phyloP scores from a whole-genome alignment of 1,140 invertebrate genomes.

The Hyles vespertilio region DNA sequence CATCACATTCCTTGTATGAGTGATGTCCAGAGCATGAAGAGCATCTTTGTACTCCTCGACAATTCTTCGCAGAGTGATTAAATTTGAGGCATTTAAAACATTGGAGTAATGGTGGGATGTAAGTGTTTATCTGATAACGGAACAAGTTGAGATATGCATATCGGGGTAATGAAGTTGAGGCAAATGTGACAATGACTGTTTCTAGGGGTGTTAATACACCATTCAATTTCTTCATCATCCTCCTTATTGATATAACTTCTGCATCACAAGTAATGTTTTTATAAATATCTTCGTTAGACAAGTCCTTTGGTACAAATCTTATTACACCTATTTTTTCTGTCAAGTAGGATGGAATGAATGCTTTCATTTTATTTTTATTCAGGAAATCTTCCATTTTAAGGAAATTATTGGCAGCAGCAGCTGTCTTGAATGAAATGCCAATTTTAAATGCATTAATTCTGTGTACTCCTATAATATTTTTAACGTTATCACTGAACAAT shows the following conservation, averaged over 20 bases:
- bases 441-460: conserved; percentile 7
- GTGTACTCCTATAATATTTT: conserved; percentile 2
- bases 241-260: conserved; percentile 16
- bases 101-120: conserved; percentile 19
- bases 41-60: not conserved
- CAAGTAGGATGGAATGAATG: conserved; percentile 14
- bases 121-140: conserved; percentile 12
- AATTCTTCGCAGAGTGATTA: conserved; percentile 18
- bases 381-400: conserved; percentile 14
- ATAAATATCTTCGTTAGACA: conserved; percentile 16
- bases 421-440: conserved; percentile 6
- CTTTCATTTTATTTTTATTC: conserved; percentile 14
- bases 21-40: conserved; percentile 1
- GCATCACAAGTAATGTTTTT: conserved; percentile 17
- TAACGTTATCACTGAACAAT: conserved; percentile 3
- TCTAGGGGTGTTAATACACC: conserved; percentile 8
- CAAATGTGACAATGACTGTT: conserved; percentile 15
- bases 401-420: conserved; percentile 15
- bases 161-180: conserved; percentile 8
- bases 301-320: conserved; percentile 15
- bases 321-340: conserved; percentile 13
- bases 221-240: conserved; percentile 15
- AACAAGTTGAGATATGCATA: conserved; percentile 15
- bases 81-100: conserved; percentile 24
- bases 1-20: not conserved